A percentile compares a stretch with the other conserved stretches of the same genome.
phyloP scores from a whole-genome alignment of 2,888 invertebrate genomes.

The Drosophila cognata region DNA sequence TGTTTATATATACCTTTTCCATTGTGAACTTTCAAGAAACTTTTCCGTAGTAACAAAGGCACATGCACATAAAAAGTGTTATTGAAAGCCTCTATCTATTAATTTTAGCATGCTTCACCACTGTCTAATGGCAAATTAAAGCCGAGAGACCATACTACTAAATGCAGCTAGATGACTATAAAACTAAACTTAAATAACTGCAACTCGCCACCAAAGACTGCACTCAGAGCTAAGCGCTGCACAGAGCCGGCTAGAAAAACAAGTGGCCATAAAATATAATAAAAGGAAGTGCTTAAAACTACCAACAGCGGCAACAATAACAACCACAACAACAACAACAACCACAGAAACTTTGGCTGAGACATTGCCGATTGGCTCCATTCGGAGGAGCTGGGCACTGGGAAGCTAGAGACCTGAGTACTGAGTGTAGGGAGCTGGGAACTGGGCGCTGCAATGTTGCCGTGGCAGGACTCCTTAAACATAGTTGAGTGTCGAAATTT shows the following conservation, averaged over 20 bases:
- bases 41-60: neutral
- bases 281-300: conserved; percentile 79
- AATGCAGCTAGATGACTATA: conserved; percentile 53
- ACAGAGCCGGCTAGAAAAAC: conserved; percentile 57
- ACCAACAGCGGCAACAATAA: conserved; percentile 49
- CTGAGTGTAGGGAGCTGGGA: conserved; percentile 8
- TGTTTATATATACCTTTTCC: neutral
- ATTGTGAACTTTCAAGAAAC: neutral
- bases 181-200: conserved; percentile 54
- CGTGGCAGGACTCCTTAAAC: conserved; percentile 72
- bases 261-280: conserved; percentile 81
- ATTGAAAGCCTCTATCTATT: conserved; percentile 17
- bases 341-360: conserved; percentile 25
- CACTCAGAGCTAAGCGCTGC: conserved; percentile 24
- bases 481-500: conserved; percentile 83
- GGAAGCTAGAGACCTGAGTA: conserved; percentile 12
- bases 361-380: conserved; percentile 24
- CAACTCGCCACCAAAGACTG: conserved; percentile 13
- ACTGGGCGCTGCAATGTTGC: conserved; percentile 29
- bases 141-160: conserved; percentile 31
- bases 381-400: conserved; percentile 14
- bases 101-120: conserved; percentile 38
- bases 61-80: neutral
- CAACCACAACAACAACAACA: conserved; percentile 38
- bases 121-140: conserved; percentile 62